Conservation (phyloP, 2,797 vertebrate species). For the Muraenolepis orangiensis region DNA sequence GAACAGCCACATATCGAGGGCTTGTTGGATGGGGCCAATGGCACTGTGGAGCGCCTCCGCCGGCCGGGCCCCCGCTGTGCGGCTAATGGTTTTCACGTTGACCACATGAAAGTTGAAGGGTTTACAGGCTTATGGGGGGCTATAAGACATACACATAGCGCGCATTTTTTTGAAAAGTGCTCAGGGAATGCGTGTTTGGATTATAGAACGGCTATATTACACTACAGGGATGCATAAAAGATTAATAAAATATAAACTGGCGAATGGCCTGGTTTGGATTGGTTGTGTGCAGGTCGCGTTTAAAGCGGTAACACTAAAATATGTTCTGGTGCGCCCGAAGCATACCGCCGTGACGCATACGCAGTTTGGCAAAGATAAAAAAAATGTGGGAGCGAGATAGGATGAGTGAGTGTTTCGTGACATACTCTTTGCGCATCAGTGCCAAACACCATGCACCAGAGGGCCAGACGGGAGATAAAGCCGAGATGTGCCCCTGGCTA, state of each 20-base stretch:
- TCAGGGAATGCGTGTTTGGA: constrained; percentile 38
- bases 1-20: neutral
- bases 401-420: constrained; percentile 1
- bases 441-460: neutral
- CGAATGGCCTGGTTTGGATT: constrained; percentile 30
- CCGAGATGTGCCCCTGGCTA: neutral
- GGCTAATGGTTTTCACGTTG: constrained; percentile 31
- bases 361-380: constrained; percentile 1
- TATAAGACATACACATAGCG: constrained; percentile 31
- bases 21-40: neutral
- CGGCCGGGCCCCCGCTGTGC: constrained; percentile 3
- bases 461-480: constrained; percentile 37
- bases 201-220: constrained; percentile 55
- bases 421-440: neutral
- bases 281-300: constrained; percentile 24
- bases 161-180: constrained; percentile 50
- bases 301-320: neutral
- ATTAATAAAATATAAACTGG: constrained; percentile 18
- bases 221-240: constrained; percentile 46
- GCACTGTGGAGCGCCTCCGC: neutral
- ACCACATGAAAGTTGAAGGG: constrained; percentile 32
- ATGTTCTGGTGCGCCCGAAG: constrained; percentile 6
- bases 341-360: constrained; percentile 5
- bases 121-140: constrained; percentile 53
- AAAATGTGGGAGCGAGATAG: neutral